Base-by-base conservation (phyloP, 2,888 invertebrate genomes). In the Andrena marginata region DNA sequence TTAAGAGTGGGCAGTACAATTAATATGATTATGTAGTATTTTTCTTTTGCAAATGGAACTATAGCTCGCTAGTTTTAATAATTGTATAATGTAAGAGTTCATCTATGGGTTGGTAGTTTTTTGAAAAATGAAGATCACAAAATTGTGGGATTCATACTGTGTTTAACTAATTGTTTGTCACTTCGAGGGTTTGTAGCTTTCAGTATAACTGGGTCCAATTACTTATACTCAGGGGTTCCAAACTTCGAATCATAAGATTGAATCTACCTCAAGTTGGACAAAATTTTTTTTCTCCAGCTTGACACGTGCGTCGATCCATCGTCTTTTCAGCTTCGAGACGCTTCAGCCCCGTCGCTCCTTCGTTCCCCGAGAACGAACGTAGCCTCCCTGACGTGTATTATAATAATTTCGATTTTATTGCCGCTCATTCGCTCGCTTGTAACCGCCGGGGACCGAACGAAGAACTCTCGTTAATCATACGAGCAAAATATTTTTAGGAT, bases 391-490 rank as follows among this genome's bases (percentile, higher is more conserved):
- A 68, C 70, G 67, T 13, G 54, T 51, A 29, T 80, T 76, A 68
- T 62, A 60, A 78, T 88, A 79, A 88, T 87, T 85, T 79, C 80
- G 77, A 87, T 85, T 82, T 87, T 65, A 84, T 86, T 71, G 74
- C 74, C 62, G 31, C 80, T 35, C 59, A 76, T 81, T 70, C 65
- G 64, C 64, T 62, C 48, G 60, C 64, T 33, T 68, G 49, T 63
- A 68, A 75, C 63, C 79, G 49, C 33, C 16, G 20, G 70, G 74
- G 67, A 63, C 73, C 77, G 80, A 76, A 72, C 84, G 79, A 73
- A 80, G 75, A 87, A 89, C 83, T 87, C 84, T 91, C 91, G 87
- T 91, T 90, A 90, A 91, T 91, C 91, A 90, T 88, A 85, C 82
- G 77, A 74, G 88, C 67, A 79, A 87, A 89, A 89, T 90, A 90